Percentiles rank a stretch among this genome's conserved stretches.
These are phyloP conservation scores for Armadillidium nasatum DNA, from an alignment of 1,140 invertebrate species.

Conservation along the genomic window DNA sequence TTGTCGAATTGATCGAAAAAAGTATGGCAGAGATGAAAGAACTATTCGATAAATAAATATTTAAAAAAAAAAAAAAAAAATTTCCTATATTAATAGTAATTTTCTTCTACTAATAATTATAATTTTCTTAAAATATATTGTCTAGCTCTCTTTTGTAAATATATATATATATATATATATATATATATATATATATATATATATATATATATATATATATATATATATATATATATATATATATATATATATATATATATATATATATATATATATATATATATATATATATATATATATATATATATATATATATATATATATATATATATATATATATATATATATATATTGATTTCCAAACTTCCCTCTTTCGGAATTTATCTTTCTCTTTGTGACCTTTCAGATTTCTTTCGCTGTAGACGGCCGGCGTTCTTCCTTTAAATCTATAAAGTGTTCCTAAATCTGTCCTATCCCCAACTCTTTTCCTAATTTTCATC, in stretches of 20 bases:
- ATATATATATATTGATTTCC: not conserved
- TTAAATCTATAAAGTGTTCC: too few relatives aligned
- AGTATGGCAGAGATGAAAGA: constrained; percentile 51
- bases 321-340: not conserved
- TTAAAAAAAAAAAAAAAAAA: too few relatives aligned
- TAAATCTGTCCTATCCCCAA: too few relatives aligned
- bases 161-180: not conserved
- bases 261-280: not conserved
- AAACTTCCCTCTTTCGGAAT: too few relatives aligned
- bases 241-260: not conserved
- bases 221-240: constrained; percentile 2
- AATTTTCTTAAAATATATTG: too few relatives aligned
- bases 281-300: not conserved
- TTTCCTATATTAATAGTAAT: too few relatives aligned
- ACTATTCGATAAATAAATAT: constrained; percentile 46
- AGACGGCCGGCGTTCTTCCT: too few relatives aligned
- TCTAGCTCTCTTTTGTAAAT: too few relatives aligned
- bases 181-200: not conserved
- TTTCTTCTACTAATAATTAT: too few relatives aligned
- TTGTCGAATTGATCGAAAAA: constrained; percentile 51
- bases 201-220: not conserved
- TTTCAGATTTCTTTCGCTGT: too few relatives aligned
- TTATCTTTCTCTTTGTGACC: too few relatives aligned
- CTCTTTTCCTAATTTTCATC: too few relatives aligned
- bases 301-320: not conserved